Evolutionary conservation across 2,113 vertebrate genomes (phyloP).

Genomic region (Brachionichthys hirsutus): DNA sequence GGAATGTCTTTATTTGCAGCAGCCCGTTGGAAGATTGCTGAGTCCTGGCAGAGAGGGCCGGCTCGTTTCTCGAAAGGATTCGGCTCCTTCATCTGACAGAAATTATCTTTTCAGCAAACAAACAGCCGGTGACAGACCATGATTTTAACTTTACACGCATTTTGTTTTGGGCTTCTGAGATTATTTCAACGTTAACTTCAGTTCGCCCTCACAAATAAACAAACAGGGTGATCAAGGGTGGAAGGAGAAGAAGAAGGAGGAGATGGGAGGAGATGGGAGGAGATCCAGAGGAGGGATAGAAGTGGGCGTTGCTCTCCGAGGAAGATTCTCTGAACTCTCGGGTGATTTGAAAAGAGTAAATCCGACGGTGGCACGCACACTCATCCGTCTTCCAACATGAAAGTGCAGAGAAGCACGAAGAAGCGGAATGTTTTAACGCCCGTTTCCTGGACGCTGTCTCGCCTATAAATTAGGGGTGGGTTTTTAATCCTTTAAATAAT

Average conservation of each 20-base stretch:
- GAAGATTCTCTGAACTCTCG: neutral
- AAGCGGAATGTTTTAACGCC: neutral
- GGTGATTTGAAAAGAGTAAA: slow-evolving; percentile 1
- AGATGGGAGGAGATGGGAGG: slow-evolving; percentile 10
- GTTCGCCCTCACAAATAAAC: slow-evolving; percentile 41
- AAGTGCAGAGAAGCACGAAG: neutral
- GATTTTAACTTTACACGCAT: slow-evolving; percentile 51
- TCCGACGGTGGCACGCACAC: neutral
- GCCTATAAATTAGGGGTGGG: no score
- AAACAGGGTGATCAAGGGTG: slow-evolving; percentile 28
- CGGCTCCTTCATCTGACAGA: slow-evolving; percentile 63
- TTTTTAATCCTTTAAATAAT: no score
- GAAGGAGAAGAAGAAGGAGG: neutral
- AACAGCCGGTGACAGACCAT: slow-evolving; percentile 59
- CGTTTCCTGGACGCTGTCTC: no score
- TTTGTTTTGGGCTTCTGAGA: slow-evolving; percentile 34
- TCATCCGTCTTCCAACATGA: neutral
- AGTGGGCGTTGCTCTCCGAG: neutral
- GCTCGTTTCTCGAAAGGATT: slow-evolving; percentile 27
- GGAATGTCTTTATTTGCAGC: slow-evolving; percentile 38
- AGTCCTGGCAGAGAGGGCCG: slow-evolving; percentile 22
- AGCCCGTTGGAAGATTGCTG: slow-evolving; percentile 36
- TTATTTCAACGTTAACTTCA: slow-evolving; percentile 22
- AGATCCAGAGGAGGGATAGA: neutral
- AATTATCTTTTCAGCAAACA: slow-evolving; percentile 62